These are phyloP conservation scores for Drosophila macrospina DNA, from an alignment of 2,888 invertebrate species.

Conservation along the genomic window DNA sequence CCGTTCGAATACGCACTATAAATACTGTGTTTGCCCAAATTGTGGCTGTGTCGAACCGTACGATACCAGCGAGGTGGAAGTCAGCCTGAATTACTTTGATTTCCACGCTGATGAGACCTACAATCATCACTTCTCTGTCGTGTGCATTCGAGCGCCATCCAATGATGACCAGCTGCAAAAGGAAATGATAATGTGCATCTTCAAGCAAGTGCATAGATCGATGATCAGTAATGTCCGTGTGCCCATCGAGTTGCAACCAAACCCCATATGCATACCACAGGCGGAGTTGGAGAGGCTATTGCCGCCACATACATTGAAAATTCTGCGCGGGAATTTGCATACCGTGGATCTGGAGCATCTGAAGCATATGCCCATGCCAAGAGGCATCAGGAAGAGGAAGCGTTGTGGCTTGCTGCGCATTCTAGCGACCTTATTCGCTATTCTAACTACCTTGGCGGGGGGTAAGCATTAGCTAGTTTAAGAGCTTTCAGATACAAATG, in stretches of 20 bases:
- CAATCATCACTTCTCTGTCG: constrained; percentile 42
- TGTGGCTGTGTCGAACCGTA: constrained; percentile 50
- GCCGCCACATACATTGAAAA: not conserved
- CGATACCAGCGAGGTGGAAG: constrained; percentile 32
- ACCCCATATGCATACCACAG: constrained; percentile 5
- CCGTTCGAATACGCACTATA: constrained; percentile 33
- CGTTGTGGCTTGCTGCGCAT: not conserved
- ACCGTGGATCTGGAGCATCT: constrained; percentile 4
- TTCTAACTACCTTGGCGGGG: constrained; percentile 23
- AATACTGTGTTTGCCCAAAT: constrained; percentile 46
- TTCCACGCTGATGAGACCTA: constrained; percentile 2
- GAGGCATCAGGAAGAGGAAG: not conserved
- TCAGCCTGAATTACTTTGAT: constrained; percentile 37
- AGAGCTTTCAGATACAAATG: not conserved
- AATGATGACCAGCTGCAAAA: fast-evolving
- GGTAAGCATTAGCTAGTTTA: constrained; percentile 29
- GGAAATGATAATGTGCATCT: constrained; percentile 11
- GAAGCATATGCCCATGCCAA: not conserved
- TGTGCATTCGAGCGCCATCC: constrained; percentile 12
- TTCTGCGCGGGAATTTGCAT: not conserved
- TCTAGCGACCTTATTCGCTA: not conserved
- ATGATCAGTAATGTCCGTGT: constrained; percentile 15
- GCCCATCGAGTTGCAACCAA: constrained; percentile 22
- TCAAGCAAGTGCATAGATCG: constrained; percentile 12
- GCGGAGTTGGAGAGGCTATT: not conserved